These are phyloP conservation scores for Scolopax mira DNA, from an alignment of 2,113 vertebrate species.

Conservation along the genomic window DNA sequence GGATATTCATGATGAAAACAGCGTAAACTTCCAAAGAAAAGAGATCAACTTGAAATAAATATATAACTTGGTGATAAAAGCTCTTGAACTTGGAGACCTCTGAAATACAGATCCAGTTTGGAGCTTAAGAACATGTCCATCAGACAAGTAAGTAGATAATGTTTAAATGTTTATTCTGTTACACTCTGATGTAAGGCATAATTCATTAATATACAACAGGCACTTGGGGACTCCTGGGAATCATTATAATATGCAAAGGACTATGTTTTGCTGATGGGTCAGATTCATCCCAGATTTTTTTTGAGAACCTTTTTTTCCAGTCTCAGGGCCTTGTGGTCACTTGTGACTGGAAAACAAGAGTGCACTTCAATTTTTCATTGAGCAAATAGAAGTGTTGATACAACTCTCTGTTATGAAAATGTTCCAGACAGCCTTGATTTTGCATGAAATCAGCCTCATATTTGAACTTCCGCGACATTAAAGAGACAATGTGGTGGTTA, in stretches of 20 bases:
- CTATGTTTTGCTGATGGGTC: not conserved
- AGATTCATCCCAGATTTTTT: not conserved
- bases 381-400: not conserved
- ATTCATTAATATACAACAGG: not conserved
- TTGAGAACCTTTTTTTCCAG: not conserved
- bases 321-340: not conserved
- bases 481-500: not conserved
- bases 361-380: not conserved
- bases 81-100: not conserved
- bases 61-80: not conserved
- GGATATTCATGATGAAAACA: not conserved
- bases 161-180: not conserved
- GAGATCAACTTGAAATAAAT: not conserved
- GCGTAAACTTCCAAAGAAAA: not conserved
- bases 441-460: not conserved
- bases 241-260: not conserved
- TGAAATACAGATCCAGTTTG: not conserved
- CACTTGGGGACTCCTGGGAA: not conserved
- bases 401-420: not conserved
- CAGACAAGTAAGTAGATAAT: not conserved
- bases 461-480: not conserved
- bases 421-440: not conserved
- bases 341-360: not conserved
- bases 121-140: not conserved
- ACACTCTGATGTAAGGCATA: not conserved